phyloP scores from a whole-genome alignment of 2,113 vertebrate species.

The Entomyzon cyanotis region DNA sequence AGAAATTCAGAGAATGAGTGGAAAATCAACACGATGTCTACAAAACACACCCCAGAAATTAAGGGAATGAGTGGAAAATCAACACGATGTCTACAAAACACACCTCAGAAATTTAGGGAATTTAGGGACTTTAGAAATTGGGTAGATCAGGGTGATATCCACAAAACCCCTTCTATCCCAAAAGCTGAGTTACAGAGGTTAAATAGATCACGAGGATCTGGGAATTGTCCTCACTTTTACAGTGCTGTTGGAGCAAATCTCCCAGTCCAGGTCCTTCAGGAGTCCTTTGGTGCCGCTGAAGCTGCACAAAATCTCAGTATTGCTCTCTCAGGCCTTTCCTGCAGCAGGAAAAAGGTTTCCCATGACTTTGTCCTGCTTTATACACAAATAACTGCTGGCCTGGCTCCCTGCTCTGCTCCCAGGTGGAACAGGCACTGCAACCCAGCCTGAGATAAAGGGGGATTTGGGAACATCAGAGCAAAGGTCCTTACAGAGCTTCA shows the following conservation, averaged over 20 bases:
- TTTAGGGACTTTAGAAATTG: background rate
- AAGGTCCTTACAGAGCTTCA: background rate
- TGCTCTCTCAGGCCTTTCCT: background rate
- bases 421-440: background rate
- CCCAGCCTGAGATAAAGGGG: background rate
- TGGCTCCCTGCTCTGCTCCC: background rate
- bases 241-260: fast-evolving
- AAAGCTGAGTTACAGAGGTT: background rate
- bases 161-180: background rate
- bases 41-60: background rate
- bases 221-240: background rate
- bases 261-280: background rate
- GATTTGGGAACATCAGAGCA: background rate
- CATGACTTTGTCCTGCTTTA: background rate
- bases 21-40: too few species aligned
- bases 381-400: background rate
- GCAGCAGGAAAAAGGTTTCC: background rate
- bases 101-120: background rate
- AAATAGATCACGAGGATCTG: background rate
- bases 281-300: background rate
- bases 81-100: fast-evolving
- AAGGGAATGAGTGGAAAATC: background rate
- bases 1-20: fast-evolving
- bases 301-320: background rate
- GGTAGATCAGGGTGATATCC: fast-evolving